phyloP scores from a whole-genome alignment of 2,888 invertebrate genomes.

The Glaucopsyche alexis region DNA sequence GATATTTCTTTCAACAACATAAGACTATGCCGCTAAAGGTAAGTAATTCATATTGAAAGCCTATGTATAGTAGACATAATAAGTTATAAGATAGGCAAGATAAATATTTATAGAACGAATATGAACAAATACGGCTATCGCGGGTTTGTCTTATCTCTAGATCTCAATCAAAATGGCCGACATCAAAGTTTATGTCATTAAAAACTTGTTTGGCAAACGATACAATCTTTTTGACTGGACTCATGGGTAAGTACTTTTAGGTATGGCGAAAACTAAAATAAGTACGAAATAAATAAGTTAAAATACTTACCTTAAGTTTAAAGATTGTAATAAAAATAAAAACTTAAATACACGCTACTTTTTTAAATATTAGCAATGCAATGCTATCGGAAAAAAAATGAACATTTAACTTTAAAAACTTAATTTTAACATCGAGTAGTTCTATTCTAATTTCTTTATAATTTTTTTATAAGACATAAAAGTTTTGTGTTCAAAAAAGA shows the following conservation, averaged over 20 bases:
- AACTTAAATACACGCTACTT: not conserved
- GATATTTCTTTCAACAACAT: no score
- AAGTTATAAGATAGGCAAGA: not conserved
- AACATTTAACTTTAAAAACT: not conserved
- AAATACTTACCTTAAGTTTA: not conserved
- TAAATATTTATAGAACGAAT: constrained; percentile 7
- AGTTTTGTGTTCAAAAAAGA: constrained; percentile 45
- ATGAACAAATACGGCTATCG: not conserved
- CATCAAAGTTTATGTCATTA: constrained; percentile 6
- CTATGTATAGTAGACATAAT: not conserved
- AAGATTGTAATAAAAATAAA: not conserved
- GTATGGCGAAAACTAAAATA: not conserved
- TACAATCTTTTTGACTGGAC: not conserved
- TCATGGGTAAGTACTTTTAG: not conserved
- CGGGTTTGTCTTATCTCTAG: constrained; percentile 17
- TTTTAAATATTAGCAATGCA: not conserved
- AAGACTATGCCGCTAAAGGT: no score
- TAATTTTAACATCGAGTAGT: not conserved
- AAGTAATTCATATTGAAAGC: no score
- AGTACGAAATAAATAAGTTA: not conserved
- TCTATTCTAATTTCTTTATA: not conserved
- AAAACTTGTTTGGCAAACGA: not conserved
- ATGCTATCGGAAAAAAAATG: not conserved
- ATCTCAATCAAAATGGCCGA: constrained; percentile 6
- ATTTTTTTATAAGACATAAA: not conserved